These are phyloP conservation scores for Spheniscus mendiculus DNA, from an alignment of 2,113 vertebrate species.

Conservation along the genomic window DNA sequence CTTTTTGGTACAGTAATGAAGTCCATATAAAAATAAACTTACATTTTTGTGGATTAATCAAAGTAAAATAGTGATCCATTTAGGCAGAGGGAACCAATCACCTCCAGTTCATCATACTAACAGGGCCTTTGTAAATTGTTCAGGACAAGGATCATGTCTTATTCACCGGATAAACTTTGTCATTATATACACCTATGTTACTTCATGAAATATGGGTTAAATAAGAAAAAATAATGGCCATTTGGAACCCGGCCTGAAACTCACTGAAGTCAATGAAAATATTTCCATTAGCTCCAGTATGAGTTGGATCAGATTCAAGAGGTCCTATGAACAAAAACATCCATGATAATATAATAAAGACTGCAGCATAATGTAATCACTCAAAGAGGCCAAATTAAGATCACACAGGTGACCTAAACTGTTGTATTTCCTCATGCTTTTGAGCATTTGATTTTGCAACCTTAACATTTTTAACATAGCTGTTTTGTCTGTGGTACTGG, in stretches of 20 bases:
- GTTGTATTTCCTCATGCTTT: neutral
- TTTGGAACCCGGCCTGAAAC: constrained; percentile 30
- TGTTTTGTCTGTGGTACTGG: neutral
- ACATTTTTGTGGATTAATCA: neutral
- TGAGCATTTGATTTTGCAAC: neutral
- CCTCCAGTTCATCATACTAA: neutral
- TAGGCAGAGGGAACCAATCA: neutral
- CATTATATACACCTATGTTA: constrained; percentile 28
- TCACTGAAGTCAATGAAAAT: constrained; percentile 32
- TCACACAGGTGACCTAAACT: neutral
- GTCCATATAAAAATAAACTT: neutral
- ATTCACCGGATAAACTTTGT: constrained; percentile 19
- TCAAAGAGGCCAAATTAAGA: constrained; percentile 2
- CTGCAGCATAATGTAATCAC: neutral
- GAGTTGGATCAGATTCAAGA: constrained; percentile 36
- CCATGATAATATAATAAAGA: constrained; percentile 19
- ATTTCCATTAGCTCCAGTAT: constrained; percentile 13
- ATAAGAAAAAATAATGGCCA: neutral
- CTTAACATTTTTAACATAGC: constrained; percentile 1
- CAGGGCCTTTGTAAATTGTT: neutral
- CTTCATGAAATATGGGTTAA: constrained; percentile 30
- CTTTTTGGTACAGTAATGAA: neutral
- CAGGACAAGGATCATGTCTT: neutral
- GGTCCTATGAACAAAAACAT: constrained; percentile 3
- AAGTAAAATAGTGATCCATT: neutral